A percentile compares a stretch with the other conserved stretches of the same genome.
Conservation (phyloP, 2,113 vertebrate species). For the Platichthys stellatus region DNA sequence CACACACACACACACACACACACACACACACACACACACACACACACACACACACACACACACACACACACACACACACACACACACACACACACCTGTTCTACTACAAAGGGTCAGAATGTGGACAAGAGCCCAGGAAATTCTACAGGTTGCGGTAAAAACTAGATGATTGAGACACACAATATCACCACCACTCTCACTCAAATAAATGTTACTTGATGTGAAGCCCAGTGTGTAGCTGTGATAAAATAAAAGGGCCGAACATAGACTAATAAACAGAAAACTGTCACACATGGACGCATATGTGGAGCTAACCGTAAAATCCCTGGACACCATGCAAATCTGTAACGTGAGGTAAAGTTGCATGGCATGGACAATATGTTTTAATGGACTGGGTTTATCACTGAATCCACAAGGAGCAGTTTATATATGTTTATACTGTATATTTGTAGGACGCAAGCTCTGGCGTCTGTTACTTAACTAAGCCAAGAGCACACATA, state of each 20-base stretch:
- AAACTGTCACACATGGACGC: slow-evolving; percentile 20
- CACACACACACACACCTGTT: slow-evolving; percentile 1
- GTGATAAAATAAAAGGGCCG: slow-evolving; percentile 26
- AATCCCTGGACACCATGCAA: slow-evolving; percentile 31
- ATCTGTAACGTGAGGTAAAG: slow-evolving; percentile 38
- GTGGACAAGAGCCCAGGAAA: slow-evolving; percentile 18
- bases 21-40: not conserved
- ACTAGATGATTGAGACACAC: slow-evolving; percentile 15
- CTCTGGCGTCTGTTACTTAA: too few relatives aligned
- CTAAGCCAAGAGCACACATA: too few relatives aligned
- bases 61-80: slow-evolving; percentile 6
- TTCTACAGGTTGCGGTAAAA: slow-evolving; percentile 32
- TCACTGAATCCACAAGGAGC: slow-evolving; percentile 1
- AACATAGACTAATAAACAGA: slow-evolving; percentile 25
- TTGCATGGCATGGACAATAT: slow-evolving; percentile 4
- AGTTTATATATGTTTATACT: too few relatives aligned
- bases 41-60: slow-evolving; percentile 7
- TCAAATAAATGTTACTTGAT: slow-evolving; percentile 44
- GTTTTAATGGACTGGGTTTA: slow-evolving; percentile 22
- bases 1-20: not conserved
- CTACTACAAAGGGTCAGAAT: slow-evolving; percentile 14
- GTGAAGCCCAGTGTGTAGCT: slow-evolving; percentile 30
- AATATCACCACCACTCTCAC: slow-evolving; percentile 31
- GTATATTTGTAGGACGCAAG: too few relatives aligned
- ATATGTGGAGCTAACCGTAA: slow-evolving; percentile 22